These are phyloP conservation scores for Lydus trimaculatus DNA, from an alignment of 2,888 invertebrate genomes.

Conservation along the genomic window DNA sequence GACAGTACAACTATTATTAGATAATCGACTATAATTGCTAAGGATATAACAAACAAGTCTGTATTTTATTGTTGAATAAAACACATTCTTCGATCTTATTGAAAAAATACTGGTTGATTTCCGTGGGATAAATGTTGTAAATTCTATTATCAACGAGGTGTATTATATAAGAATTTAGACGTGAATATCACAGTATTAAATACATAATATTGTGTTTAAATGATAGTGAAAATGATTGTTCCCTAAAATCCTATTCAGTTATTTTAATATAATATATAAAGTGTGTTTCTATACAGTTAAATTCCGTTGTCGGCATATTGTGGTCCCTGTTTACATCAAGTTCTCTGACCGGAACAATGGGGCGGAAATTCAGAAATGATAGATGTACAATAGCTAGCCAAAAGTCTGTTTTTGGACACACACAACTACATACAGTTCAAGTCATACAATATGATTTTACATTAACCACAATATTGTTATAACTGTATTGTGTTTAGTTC, in stretches of 20 bases:
- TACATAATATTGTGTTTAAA: neutral
- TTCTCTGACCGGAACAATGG: slow-evolving; percentile 36
- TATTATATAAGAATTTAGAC: neutral
- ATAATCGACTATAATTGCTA: neutral
- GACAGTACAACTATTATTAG: neutral
- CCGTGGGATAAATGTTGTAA: too few species aligned
- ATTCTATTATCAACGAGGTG: neutral
- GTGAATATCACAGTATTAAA: neutral
- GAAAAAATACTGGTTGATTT: too few species aligned
- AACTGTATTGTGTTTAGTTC: neutral
- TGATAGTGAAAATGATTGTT: slow-evolving; percentile 21
- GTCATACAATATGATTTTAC: neutral
- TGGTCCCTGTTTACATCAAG: slow-evolving; percentile 33
- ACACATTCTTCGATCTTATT: neutral
- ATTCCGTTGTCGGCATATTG: slow-evolving; percentile 30
- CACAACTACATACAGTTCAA: slow-evolving; percentile 13
- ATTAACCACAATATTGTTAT: neutral
- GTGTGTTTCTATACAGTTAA: slow-evolving; percentile 24
- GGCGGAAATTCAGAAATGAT: slow-evolving; percentile 35
- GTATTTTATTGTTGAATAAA: neutral
- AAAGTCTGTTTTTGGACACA: slow-evolving; percentile 23
- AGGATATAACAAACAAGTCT: neutral
- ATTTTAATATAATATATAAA: slow-evolving; percentile 27
- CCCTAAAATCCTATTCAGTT: slow-evolving; percentile 29
- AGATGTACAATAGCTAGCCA: slow-evolving; percentile 29